Percentiles rank a stretch among this genome's conserved stretches.
phyloP scores from a whole-genome alignment of 2,797 vertebrate genomes.

The Aphelocoma californica region DNA sequence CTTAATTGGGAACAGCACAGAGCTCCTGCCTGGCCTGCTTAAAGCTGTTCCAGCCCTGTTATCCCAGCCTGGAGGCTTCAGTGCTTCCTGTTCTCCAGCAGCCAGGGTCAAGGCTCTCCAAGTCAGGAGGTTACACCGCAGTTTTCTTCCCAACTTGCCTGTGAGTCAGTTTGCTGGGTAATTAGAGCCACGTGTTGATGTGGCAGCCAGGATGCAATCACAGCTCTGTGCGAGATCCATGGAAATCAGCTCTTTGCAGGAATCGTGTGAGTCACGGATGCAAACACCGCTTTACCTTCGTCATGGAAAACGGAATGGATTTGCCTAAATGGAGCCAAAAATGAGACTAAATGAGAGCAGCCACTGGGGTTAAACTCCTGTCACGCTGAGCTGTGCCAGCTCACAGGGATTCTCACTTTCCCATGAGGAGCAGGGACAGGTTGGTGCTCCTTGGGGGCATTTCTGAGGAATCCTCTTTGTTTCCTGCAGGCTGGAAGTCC shows the following conservation, averaged over 20 bases:
- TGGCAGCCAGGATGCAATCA: slow-evolving; percentile 23
- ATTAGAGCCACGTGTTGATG: slow-evolving; percentile 56
- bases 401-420: neutral
- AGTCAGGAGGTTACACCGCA: slow-evolving; percentile 24
- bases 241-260: slow-evolving; percentile 46
- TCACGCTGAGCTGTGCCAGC: neutral
- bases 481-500: slow-evolving; percentile 89
- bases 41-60: neutral
- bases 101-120: neutral
- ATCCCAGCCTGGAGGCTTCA: neutral
- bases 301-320: slow-evolving; percentile 52
- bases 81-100: neutral
- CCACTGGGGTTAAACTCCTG: neutral
- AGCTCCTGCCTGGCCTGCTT: neutral
- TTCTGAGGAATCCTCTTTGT: slow-evolving; percentile 48
- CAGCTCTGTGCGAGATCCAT: slow-evolving; percentile 8
- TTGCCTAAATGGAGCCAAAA: slow-evolving; percentile 36
- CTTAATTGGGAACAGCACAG: neutral
- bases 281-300: slow-evolving; percentile 5
- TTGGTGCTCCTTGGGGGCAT: neutral
- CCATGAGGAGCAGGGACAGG: accelerated
- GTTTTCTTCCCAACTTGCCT: slow-evolving; percentile 21
- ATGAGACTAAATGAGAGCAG: neutral
- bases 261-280: slow-evolving; percentile 56
- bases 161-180: slow-evolving; percentile 36